These are phyloP conservation scores for Strigamia transsilvanica DNA, from an alignment of 2,888 invertebrate genomes.

Conservation along the genomic window DNA sequence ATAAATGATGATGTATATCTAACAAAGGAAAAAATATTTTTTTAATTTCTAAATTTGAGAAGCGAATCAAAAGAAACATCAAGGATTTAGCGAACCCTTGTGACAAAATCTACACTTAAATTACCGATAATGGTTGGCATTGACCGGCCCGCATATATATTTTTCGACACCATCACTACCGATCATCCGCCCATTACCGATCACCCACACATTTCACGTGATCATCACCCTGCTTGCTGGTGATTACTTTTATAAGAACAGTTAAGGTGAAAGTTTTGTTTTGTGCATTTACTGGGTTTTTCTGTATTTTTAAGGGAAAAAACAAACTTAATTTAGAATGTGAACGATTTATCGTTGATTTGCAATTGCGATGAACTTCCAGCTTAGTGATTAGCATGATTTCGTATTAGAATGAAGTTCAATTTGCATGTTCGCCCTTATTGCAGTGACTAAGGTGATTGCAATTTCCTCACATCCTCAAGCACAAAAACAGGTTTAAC, in stretches of 20 bases:
- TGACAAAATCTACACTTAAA: no score
- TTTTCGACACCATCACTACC: no score
- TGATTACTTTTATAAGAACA: no score
- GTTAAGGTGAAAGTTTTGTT: no score
- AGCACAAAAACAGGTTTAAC: not conserved
- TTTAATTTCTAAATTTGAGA: not conserved
- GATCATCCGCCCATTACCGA: no score
- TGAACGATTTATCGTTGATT: not conserved
- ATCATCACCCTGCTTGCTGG: no score
- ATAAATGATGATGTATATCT: no score
- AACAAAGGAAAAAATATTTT: not conserved
- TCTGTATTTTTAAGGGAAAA: not conserved
- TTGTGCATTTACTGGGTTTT: not conserved
- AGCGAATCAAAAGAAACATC: no score
- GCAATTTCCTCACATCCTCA: constrained; percentile 27
- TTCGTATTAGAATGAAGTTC: constrained; percentile 23
- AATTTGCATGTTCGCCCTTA: not conserved
- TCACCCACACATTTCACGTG: no score
- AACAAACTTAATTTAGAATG: not conserved
- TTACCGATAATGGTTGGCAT: no score
- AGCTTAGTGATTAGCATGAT: constrained; percentile 15
- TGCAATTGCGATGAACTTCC: not conserved
- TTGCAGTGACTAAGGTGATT: constrained; percentile 29
- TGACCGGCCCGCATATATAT: no score
- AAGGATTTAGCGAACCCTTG: no score